Evolutionary conservation across 2,888 invertebrate genomes (phyloP), one percentile per base, ranked within the genome.

Genomic region (Oligia strigilis): DNA sequence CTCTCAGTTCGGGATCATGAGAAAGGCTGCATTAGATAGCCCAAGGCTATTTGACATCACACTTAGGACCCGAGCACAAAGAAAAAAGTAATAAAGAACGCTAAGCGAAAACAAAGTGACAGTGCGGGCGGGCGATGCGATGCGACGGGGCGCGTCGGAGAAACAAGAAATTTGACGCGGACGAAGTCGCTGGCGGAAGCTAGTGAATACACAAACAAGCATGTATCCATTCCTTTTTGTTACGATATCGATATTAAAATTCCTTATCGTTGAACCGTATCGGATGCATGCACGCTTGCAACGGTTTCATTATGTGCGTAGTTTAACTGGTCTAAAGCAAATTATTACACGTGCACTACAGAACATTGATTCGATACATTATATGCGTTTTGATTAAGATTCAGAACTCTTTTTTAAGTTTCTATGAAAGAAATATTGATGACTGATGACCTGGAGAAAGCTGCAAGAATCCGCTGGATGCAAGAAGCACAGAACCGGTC

Each of bases 301-400:
- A 65, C 69, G 76, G 69, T 77, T 75, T 65, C 46, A 75, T 87
- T 72, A 75, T 2, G 60, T 71, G 66, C 72, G 64, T 64, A 67
- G 60, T 79, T 60, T 19, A 46, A 77, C 67, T 80, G 74, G 49
- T 72, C 64, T 75, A 60, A 49, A n/a, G 71, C 6, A 75, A 76
- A 77, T 84, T 65, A 72, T 29, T 60, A 73, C 85, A 87, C 85
- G 85, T 85, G 85, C 77, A n/a, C 19, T 23, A 43, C 6, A 64
- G 49, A 66, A 84, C 77, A 85, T 87, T 70, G 85, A 87, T 85
- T 85, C 85, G 88, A 80, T 75, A 58, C 87, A 87, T 84, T 77
- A 66, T 49, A 80, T 49, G 60, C 36, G 17, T 40, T 72, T 70
- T 58, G 49, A 84, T 82, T 79, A 72, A 40, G 55, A 72, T 81